phyloP scores from a whole-genome alignment of 2,888 invertebrate species.

The Acrocera orbiculus region DNA sequence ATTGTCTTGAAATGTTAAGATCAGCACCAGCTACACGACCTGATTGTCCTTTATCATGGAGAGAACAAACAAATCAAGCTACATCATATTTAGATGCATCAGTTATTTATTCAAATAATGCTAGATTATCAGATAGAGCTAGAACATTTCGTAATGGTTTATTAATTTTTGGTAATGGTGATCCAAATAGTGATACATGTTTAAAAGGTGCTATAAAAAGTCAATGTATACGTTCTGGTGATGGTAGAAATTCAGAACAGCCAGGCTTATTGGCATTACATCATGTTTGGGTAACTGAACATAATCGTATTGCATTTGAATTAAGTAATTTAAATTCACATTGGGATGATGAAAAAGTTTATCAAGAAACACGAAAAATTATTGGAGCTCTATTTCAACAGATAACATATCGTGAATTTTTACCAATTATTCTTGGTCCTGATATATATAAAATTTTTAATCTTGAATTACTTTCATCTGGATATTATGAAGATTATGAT shows the following conservation, averaged over 20 bases:
- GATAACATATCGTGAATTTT: constrained; percentile 65
- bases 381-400: constrained; percentile 68
- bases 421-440: constrained; percentile 59
- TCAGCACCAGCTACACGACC: constrained; percentile 65
- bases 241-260: constrained; percentile 62
- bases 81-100: constrained; percentile 71
- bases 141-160: constrained; percentile 56
- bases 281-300: constrained; percentile 31
- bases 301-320: constrained; percentile 50
- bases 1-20: constrained; percentile 66
- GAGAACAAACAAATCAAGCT: constrained; percentile 71
- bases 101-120: constrained; percentile 62
- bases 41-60: constrained; percentile 63
- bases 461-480: constrained; percentile 45
- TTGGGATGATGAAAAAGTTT: constrained; percentile 78
- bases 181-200: constrained; percentile 51
- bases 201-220: constrained; percentile 51
- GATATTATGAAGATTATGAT: constrained; percentile 55
- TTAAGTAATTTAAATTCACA: constrained; percentile 57
- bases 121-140: constrained; percentile 52
- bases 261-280: constrained; percentile 38
- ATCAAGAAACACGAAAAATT: constrained; percentile 68
- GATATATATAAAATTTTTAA: constrained; percentile 62
- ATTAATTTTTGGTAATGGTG: constrained; percentile 46
- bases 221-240: constrained; percentile 63